Evolutionary conservation across 2,888 invertebrate species (phyloP), one percentile per base, ranked within the genome.

Genomic region (Tipula lateralis): DNA sequence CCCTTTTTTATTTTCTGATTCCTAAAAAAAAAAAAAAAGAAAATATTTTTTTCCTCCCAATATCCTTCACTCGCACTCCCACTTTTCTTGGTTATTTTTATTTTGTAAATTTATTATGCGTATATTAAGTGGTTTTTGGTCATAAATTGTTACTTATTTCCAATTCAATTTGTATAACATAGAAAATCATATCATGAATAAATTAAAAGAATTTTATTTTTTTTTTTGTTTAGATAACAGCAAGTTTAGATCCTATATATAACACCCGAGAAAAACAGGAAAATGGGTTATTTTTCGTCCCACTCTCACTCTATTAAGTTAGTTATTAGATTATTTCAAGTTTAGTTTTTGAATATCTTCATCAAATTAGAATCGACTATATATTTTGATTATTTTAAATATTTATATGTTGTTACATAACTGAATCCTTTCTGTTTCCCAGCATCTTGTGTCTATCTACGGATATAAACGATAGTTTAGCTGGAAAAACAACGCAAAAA

Each of bases 141-240:
- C 82, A 82, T 82, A 82, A 82, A 82, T 82, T 82, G 82, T 82
- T 82, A 32, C 82, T 82, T 82, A 82, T 82, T 82, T 82, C 82
- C 29, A 82, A 30, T 82, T 82, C 82, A 82, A 82, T 82, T 82
- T 82, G 82, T 82, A 82, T 32, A 82, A 82, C 82, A 82, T 82
- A 82, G 30, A 82, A 82, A 82, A 82, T 82, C 82, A 82, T 82
- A 82, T 82, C 82, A 82, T 82, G 82, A 82, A 82, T 82, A 82
- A 82, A 82, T 82, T 82, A 82, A 82, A 82, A 82, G 66, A 66
- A 24, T 66, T 66, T 66, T 44, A 44, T 66, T 66, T 66, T 9
- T 39, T 39, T 39, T 9, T 66, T 66, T 66, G 66, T 66, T 66
- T 66, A 66, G 66, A 66, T 66, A 66, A 66, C 66, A 66, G 66